Base-by-base conservation (phyloP, 2,888 invertebrate species). In the Anthrax anthrax region DNA sequence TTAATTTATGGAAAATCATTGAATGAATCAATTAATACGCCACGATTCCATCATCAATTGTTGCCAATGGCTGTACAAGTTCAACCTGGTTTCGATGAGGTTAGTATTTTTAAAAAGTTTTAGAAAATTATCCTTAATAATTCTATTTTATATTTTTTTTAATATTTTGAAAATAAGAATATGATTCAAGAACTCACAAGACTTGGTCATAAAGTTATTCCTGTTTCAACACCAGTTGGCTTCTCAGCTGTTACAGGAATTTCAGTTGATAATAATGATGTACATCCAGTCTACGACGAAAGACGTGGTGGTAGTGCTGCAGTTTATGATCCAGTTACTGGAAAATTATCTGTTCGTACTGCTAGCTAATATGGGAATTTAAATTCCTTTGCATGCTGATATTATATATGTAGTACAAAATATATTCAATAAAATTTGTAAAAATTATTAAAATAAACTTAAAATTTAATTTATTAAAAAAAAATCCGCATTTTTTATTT, bases 1-100 rank as follows among this genome's bases (percentile, higher is more conserved):
- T 61, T 85, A 2, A 73, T 82, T 62, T 76, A 81, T 50, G 77
- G 75, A 9, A 71, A 75, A 39, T 69, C 75, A 12, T 69, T 92
- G 32, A 70, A 77, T 37, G 70, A 78, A 42, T 78, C 86, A 0
- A 74, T 90, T 44, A 77, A 81, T 55, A 72, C 75, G 4, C 76
- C 77, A 1, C 74, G 92, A 42, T 60, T 94, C 9, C 94, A 95
- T 67, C 92, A 95, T 63, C 94, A 95, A 63, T 75, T 92, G 47
- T 69, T 80, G 41, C 89, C 89, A 0, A 84, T 84, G 77, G 67
- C 70, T 47, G 64, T 87, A 1, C 72, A 78, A 48, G 75, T 81
- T 54, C 88, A 89, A 60, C 57, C 63, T 1, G 75, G 72, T 43
- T 78, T 84, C 56, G 2, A 9, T 12, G 23, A 27, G 9, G n/a